These are phyloP conservation scores for Tolypeutes matacus DNA, from an alignment of 2,797 vertebrate genomes.

Conservation along the genomic window DNA sequence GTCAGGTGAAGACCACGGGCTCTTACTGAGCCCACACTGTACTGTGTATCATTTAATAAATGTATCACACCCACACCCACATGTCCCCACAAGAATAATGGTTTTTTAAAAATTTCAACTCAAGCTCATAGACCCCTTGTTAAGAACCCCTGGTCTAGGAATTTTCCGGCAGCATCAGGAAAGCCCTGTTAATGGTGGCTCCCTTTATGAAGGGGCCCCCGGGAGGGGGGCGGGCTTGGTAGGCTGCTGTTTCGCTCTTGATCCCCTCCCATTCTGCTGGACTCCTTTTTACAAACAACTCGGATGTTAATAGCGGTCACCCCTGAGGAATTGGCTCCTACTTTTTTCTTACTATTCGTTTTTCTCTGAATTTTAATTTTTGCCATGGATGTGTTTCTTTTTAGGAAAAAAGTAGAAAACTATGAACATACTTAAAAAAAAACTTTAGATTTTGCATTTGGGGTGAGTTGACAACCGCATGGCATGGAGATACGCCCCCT, in stretches of 20 bases:
- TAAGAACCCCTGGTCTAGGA: neutral
- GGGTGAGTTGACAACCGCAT: accelerated
- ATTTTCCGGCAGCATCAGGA: neutral
- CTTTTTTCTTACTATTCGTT: neutral
- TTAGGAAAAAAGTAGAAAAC: neutral
- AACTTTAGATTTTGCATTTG: neutral
- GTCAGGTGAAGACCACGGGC: no score
- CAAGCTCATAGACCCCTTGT: no score
- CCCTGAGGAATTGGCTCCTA: accelerated
- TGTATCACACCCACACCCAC: no score
- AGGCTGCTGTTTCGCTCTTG: accelerated
- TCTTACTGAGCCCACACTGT: no score
- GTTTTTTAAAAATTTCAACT: no score
- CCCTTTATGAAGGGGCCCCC: neutral
- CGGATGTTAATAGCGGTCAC: accelerated
- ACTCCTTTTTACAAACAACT: no score
- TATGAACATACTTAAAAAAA: neutral
- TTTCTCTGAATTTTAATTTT: neutral
- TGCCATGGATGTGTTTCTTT: neutral
- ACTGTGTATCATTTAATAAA: no score
- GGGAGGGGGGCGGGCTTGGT: no score
- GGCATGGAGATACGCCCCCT: neutral
- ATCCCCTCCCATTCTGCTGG: neutral
- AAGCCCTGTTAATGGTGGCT: no score
- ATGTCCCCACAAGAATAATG: no score